A percentile compares a stretch with the other conserved stretches of the same genome.
These are phyloP conservation scores for Harpia harpyja DNA, from an alignment of 2,797 vertebrate genomes.

Conservation along the genomic window DNA sequence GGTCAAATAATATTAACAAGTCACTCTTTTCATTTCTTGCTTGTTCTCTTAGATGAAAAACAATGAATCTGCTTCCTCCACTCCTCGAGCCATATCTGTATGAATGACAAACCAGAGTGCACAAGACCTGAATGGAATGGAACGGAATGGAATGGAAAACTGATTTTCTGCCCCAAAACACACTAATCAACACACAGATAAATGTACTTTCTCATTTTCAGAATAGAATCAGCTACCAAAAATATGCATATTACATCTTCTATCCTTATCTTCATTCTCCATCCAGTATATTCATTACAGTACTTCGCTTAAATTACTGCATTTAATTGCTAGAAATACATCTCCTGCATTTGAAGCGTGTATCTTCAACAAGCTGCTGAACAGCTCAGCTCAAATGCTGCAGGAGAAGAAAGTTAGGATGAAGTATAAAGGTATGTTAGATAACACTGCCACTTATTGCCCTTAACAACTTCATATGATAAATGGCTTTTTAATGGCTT, in stretches of 20 bases:
- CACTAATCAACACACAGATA: neutral
- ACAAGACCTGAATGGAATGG: neutral
- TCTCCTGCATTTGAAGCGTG: neutral
- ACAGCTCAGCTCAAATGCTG: neutral
- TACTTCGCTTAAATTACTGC: neutral
- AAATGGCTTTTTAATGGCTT: neutral
- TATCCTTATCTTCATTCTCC: neutral
- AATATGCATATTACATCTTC: neutral
- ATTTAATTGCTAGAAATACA: neutral
- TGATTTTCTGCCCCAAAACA: neutral
- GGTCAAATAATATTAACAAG: neutral
- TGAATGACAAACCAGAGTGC: neutral
- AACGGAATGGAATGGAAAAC: neutral
- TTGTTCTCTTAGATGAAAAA: constrained; percentile 65
- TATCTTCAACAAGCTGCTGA: neutral
- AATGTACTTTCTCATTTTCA: neutral
- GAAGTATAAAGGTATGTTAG: neutral
- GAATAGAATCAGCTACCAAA: neutral
- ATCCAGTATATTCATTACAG: neutral
- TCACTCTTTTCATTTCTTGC: neutral
- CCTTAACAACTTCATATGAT: neutral
- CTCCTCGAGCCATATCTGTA: constrained; percentile 36
- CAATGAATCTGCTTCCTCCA: constrained; percentile 35
- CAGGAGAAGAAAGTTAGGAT: neutral
- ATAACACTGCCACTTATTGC: neutral